A percentile compares a stretch with the other conserved stretches of the same genome.
Conservation (phyloP, 37 sponge, comb jelly and placozoan species). For the Spongilla lacustris region DNA sequence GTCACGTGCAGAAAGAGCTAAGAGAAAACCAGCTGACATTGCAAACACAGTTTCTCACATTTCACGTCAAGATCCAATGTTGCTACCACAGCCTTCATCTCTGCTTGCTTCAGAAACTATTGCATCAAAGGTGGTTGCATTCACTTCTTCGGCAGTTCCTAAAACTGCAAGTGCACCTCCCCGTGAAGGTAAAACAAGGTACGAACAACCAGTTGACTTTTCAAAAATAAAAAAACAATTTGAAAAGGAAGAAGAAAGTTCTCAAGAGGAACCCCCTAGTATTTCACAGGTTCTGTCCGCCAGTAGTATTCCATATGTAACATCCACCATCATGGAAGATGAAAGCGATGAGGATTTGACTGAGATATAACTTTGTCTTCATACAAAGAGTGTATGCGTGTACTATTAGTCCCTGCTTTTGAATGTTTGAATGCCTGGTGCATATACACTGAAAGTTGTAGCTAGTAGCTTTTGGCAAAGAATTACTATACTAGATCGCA, state of each 20-base stretch:
- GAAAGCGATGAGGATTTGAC: too few species aligned
- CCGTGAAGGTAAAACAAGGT: not conserved
- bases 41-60: conserved; percentile 63
- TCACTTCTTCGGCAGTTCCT: not conserved
- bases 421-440: too few species aligned
- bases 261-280: not conserved
- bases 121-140: not conserved
- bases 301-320: not conserved
- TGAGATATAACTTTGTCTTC: too few species aligned
- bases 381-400: too few species aligned
- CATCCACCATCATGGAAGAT: not conserved
- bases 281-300: not conserved
- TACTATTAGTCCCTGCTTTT: too few species aligned
- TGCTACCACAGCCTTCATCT: not conserved
- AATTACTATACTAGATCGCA: too few species aligned
- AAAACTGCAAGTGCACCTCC: not conserved
- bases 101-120: not conserved
- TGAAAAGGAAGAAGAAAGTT: not conserved
- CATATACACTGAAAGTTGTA: too few species aligned
- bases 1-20: conserved; percentile 30
- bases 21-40: conserved; percentile 47
- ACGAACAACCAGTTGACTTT: not conserved
- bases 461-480: too few species aligned
- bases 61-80: not conserved
- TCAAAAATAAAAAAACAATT: not conserved